Evolutionary conservation across 2,113 vertebrate genomes (phyloP).

Genomic region (Acanthisitta chloris): DNA sequence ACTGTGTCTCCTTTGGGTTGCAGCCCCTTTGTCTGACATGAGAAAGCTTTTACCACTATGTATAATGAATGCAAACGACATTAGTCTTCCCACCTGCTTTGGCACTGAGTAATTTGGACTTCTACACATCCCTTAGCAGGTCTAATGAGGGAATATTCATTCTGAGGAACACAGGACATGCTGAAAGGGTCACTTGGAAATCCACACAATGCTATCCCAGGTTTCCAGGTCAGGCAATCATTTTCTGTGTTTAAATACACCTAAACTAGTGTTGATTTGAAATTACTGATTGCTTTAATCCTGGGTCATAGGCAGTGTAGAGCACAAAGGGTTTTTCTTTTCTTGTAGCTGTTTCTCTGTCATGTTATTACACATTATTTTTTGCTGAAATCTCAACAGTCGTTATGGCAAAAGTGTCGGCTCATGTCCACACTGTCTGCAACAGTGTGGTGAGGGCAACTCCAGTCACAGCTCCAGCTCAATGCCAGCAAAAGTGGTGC

Average conservation of each 20-base stretch:
- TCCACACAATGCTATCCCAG: not conserved
- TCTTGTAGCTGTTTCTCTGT: not conserved
- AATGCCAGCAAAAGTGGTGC: not conserved
- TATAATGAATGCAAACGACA: not conserved
- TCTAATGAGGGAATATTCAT: not conserved
- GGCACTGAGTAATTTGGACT: not conserved
- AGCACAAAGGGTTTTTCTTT: not conserved
- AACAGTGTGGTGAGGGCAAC: accelerated
- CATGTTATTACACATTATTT: not conserved
- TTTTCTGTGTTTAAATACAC: not conserved
- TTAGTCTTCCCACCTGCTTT: not conserved
- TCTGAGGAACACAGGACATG: not conserved
- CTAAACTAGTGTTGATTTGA: not conserved
- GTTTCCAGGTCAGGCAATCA: not conserved
- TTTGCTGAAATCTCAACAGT: not conserved
- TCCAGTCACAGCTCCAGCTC: not conserved
- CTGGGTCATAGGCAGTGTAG: not conserved
- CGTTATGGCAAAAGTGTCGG: not conserved
- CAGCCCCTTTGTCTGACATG: not conserved
- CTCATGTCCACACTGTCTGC: accelerated
- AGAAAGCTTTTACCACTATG: not conserved
- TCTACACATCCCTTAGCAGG: not conserved
- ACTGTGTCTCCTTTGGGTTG: not conserved
- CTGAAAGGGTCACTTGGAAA: not conserved
- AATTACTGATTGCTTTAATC: not conserved